phyloP scores from a whole-genome alignment of 2,797 vertebrate species.

The Atherinosoma microstoma region DNA sequence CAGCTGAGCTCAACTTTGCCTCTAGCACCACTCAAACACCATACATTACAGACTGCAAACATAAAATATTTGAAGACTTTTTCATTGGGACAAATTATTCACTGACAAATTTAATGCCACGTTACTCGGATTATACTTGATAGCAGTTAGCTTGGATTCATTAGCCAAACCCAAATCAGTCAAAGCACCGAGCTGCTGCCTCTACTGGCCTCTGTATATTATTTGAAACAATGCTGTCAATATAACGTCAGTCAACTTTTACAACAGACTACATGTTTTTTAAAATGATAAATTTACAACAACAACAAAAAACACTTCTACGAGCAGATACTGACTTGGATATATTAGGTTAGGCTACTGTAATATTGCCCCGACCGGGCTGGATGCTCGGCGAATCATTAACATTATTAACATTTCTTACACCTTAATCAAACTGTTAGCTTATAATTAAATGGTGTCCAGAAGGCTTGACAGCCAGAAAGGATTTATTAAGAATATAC shows the following conservation, averaged over 20 bases:
- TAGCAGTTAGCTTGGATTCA: conserved; percentile 29
- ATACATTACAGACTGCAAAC: background rate
- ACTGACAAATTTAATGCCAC: background rate
- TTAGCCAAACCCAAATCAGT: conserved; percentile 7
- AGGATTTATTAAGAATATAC: background rate
- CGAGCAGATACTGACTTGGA: background rate
- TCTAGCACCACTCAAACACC: background rate
- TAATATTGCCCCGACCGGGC: background rate
- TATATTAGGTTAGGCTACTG: background rate
- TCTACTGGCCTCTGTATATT: background rate
- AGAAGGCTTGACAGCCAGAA: conserved; percentile 1
- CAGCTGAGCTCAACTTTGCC: conserved; percentile 21
- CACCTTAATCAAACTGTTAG: conserved; percentile 13
- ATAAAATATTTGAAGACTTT: background rate
- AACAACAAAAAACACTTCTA: background rate
- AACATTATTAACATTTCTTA: conserved; percentile 6
- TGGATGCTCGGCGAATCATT: background rate
- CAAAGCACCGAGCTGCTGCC: conserved; percentile 19
- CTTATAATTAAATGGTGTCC: conserved; percentile 12
- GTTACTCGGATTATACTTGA: background rate
- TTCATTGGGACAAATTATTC: background rate
- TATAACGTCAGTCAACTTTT: conserved; percentile 15
- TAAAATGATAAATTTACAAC: background rate
- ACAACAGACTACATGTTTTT: background rate
- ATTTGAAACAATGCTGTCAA: background rate